Base-by-base conservation (phyloP, 1,140 invertebrate genomes). In the Stenopsyche tienmushanensis region DNA sequence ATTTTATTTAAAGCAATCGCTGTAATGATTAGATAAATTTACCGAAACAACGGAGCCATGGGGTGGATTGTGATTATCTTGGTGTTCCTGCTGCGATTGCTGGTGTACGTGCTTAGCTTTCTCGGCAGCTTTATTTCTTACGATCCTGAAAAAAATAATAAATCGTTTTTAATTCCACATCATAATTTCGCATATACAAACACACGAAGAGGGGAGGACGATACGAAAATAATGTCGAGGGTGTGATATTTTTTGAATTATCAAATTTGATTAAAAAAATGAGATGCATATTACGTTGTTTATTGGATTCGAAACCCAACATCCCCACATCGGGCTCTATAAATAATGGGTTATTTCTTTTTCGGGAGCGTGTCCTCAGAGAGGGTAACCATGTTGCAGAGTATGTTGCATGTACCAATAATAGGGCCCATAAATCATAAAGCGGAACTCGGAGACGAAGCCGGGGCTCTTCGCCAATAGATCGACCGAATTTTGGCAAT, bases 81-180 rank as follows among this genome's bases (percentile, higher is more conserved):
- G 78, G 52, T 83, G 84, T 69, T 83, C 82, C 73, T 83, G 80
- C 69, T 86, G 83, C 79, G 80, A 88, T 78, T 82, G 88, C 72
- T 91, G 88, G 77, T 92, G 90, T 23, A 91, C 90, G 73, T 93
- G 90, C 77, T 97, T 97, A 72, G 93, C 93, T 75, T 96, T 96
- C 79, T 97, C 94, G 2, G 94, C 94, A 9, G 94, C 94, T 75
- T 97, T 97, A 80, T 97, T 97, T 62, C 94, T 84, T 45, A 97
- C 94, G 80, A 97, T 97, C 82, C 94, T 97, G 80, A 3, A 77
- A 78, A 72, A n/a, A 59, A 71, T 72, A 52, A 49, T 34, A 34
- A 34, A 34, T 34, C 29, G 13, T 7, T 34, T 34, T 18, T 52
- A 13, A 26, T 34, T 34, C 5, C 13, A 34, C 29, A 34, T 13